phyloP scores from a whole-genome alignment of 2,888 invertebrate species.

The Perdita meconis region DNA sequence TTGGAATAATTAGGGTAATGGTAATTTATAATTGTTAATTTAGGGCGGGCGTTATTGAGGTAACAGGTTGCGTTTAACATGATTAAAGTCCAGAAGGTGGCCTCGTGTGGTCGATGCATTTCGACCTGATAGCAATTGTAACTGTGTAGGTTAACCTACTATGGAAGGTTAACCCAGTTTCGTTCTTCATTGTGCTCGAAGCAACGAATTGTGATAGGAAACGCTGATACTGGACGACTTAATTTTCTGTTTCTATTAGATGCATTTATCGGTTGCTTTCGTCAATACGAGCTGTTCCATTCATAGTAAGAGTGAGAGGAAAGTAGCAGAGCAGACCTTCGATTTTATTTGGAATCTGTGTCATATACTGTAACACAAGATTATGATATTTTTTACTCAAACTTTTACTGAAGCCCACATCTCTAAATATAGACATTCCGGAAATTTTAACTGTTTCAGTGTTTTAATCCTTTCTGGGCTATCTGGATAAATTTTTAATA shows the following conservation, averaged over 20 bases:
- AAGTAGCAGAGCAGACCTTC: not conserved
- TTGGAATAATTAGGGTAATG: too few relatives aligned
- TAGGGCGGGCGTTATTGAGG: too few relatives aligned
- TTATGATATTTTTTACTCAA: not conserved
- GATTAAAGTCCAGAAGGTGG: not conserved
- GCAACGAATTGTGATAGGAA: constrained; percentile 45
- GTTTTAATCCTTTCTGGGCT: too few relatives aligned
- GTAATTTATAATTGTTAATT: too few relatives aligned
- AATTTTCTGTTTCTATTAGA: constrained; percentile 27
- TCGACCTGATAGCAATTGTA: not conserved
- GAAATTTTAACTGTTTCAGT: too few relatives aligned
- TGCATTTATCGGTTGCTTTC: not conserved
- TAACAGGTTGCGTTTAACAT: not conserved
- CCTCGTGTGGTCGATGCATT: not conserved
- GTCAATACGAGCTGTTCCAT: constrained; percentile 24
- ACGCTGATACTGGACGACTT: constrained; percentile 35
- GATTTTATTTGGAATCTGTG: not conserved
- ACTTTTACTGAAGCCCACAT: too few relatives aligned
- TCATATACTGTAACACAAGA: not conserved
- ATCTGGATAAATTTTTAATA: too few relatives aligned
- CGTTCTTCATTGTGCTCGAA: constrained; percentile 7
- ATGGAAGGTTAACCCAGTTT: constrained; percentile 31
- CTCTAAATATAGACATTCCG: too few relatives aligned
- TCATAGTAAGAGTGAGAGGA: not conserved
- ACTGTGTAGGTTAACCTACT: not conserved